These are phyloP conservation scores for Argentina silus DNA, from an alignment of 2,797 vertebrate species.

Conservation along the genomic window DNA sequence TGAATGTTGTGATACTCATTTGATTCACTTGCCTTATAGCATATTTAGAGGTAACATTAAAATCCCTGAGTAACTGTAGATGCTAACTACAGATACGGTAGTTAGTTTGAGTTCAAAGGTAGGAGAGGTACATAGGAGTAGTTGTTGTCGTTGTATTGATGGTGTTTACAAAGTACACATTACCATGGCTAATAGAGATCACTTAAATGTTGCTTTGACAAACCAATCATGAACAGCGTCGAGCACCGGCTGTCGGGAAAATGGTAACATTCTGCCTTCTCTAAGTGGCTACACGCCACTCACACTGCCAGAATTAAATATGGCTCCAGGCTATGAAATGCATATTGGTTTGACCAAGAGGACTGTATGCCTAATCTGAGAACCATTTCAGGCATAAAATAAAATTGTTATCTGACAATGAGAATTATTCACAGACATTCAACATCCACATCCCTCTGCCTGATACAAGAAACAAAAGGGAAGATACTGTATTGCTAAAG, in stretches of 20 bases:
- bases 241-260: conserved; percentile 25
- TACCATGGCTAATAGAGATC: neutral
- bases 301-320: conserved; percentile 7
- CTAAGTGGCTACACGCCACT: conserved; percentile 41
- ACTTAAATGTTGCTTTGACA: neutral
- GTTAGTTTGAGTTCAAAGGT: too few relatives aligned
- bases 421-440: conserved; percentile 46
- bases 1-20: too few relatives aligned
- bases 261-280: conserved; percentile 17
- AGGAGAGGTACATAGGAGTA: too few relatives aligned
- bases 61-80: too few relatives aligned
- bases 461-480: conserved; percentile 43
- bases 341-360: conserved; percentile 53
- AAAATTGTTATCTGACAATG: conserved; percentile 60
- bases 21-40: too few relatives aligned
- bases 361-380: conserved; percentile 49
- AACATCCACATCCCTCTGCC: conserved; percentile 42
- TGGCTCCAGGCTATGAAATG: conserved; percentile 50
- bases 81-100: too few relatives aligned
- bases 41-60: too few relatives aligned
- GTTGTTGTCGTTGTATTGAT: neutral
- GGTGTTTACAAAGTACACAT: neutral
- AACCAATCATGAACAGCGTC: conserved; percentile 5
- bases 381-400: conserved; percentile 53
- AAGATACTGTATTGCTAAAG: conserved; percentile 43